Percentiles rank a stretch among this genome's conserved stretches.
These are phyloP conservation scores for Tetanocera ferruginea DNA, from an alignment of 2,888 invertebrate genomes.

Conservation along the genomic window DNA sequence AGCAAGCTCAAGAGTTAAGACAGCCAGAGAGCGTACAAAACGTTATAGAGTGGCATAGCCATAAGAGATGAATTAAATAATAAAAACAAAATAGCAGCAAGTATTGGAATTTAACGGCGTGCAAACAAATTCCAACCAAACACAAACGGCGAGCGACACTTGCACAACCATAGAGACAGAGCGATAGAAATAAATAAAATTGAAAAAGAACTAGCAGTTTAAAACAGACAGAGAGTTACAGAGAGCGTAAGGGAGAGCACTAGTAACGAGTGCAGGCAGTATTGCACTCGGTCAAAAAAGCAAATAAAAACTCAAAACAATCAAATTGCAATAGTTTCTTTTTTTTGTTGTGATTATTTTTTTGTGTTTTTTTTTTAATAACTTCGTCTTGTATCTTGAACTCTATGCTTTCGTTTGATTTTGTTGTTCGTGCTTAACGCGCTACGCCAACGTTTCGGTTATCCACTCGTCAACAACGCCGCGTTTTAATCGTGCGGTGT, in stretches of 20 bases:
- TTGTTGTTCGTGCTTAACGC: conserved; percentile 2
- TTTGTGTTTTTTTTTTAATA: conserved; percentile 7
- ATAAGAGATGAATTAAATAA: conserved; percentile 7
- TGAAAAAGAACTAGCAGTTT: not conserved
- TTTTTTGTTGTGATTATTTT: not conserved
- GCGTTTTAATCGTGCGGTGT: conserved; percentile 14
- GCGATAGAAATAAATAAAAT: not conserved
- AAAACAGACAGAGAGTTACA: not conserved
- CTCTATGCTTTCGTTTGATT: not conserved
- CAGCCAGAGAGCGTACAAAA: not conserved
- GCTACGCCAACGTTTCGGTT: not conserved
- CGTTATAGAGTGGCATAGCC: not conserved
- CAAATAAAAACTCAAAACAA: conserved; percentile 6
- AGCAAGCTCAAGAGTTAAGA: not conserved
- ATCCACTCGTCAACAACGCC: conserved; percentile 18
- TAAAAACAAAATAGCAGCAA: not conserved
- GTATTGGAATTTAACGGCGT: not conserved
- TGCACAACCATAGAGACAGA: not conserved
- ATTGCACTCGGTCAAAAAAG: not conserved
- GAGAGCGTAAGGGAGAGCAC: conserved; percentile 8
- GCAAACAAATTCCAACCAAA: not conserved
- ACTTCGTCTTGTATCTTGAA: not conserved
- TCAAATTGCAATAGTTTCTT: conserved; percentile 16
- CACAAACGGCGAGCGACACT: not conserved
- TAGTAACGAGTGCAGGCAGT: not conserved